These are phyloP conservation scores for Acleris holmiana DNA, from an alignment of 2,888 invertebrate species.

Conservation along the genomic window DNA sequence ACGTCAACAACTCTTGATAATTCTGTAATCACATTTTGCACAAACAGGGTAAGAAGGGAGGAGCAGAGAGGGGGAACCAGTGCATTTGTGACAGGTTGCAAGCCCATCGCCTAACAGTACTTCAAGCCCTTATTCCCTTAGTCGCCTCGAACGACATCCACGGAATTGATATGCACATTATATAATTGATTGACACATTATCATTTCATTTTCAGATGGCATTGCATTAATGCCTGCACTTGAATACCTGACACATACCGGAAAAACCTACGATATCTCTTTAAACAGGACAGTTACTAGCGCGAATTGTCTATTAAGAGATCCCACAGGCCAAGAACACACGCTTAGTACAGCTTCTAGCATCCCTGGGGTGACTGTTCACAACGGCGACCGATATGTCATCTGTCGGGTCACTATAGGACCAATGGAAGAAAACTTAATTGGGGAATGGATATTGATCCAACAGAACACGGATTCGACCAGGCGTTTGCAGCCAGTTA, in stretches of 20 bases:
- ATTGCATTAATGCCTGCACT: conserved; percentile 14
- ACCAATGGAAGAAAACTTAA: conserved; percentile 28
- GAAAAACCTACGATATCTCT: conserved; percentile 26
- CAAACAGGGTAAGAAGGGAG: too few species aligned
- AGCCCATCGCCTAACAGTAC: too few species aligned
- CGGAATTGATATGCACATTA: too few species aligned
- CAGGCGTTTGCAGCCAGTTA: conserved; percentile 16
- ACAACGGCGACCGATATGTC: conserved; percentile 21
- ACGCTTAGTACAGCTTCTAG: conserved; percentile 13
- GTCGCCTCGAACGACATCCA: too few species aligned
- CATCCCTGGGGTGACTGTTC: conserved; percentile 27
- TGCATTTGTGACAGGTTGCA: too few species aligned
- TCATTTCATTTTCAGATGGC: conserved; percentile 21
- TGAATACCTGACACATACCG: conserved; percentile 35
- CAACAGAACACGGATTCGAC: conserved; percentile 26
- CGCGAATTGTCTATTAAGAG: conserved; percentile 23
- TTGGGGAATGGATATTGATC: conserved; percentile 36
- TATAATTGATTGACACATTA: background rate
- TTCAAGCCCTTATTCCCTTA: too few species aligned
- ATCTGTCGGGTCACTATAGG: conserved; percentile 33
- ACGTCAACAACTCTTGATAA: too few species aligned
- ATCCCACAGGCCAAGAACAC: conserved; percentile 17
- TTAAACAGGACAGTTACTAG: conserved; percentile 28
- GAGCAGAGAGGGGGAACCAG: too few species aligned
- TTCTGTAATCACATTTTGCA: too few species aligned